These are phyloP conservation scores for Chaetura pelagica DNA, from an alignment of 2,113 vertebrate species.

Conservation along the genomic window DNA sequence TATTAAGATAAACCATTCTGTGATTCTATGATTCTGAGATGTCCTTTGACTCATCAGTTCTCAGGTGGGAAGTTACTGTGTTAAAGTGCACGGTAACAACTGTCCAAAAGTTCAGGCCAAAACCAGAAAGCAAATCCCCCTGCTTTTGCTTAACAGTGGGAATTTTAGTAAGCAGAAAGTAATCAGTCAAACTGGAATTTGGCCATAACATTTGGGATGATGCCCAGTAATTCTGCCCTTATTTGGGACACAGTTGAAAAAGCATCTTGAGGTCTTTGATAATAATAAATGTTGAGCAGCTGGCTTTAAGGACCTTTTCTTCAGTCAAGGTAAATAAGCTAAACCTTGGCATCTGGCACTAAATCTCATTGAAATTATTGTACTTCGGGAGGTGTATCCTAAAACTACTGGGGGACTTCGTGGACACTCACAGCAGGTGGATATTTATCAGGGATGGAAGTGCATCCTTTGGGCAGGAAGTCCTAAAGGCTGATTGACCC, in stretches of 20 bases:
- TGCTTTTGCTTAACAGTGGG: background rate
- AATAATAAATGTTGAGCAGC: background rate
- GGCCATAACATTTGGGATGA: background rate
- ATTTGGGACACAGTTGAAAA: background rate
- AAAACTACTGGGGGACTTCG: background rate
- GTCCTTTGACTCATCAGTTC: background rate
- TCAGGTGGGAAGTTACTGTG: background rate
- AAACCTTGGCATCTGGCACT: background rate
- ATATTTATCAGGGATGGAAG: background rate
- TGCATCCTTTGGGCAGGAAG: background rate
- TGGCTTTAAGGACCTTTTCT: background rate
- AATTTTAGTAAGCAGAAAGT: background rate
- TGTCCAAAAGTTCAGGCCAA: background rate
- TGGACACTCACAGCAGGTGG: background rate
- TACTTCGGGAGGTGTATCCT: background rate
- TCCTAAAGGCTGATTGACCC: background rate
- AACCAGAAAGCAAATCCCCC: background rate
- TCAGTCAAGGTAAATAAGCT: background rate
- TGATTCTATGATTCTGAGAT: background rate
- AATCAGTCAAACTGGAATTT: background rate
- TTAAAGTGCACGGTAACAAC: background rate
- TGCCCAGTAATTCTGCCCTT: background rate
- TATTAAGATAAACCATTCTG: background rate
- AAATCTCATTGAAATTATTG: background rate
- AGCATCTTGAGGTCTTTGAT: background rate